Percentiles rank a stretch among this genome's conserved stretches.
Conservation (phyloP, 2,797 vertebrate genomes). For the Hyperoplus immaculatus region DNA sequence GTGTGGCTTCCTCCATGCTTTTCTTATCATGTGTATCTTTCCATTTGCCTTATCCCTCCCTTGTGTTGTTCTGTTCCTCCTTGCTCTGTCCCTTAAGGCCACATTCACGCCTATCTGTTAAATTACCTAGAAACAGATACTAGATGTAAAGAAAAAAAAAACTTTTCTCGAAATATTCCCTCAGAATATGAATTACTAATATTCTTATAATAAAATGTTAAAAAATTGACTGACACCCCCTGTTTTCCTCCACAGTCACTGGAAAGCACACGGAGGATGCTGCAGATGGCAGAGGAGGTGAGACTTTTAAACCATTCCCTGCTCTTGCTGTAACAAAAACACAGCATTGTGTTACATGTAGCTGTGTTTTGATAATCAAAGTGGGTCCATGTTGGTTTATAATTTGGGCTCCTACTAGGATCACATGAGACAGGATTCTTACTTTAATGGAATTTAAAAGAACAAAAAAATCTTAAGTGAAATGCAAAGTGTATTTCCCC, state of each 20-base stretch:
- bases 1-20: not conserved
- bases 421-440: not conserved
- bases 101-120: not conserved
- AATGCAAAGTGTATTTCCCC: not conserved
- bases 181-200: not conserved
- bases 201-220: not conserved
- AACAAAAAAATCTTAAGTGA: not conserved
- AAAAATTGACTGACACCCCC: not conserved
- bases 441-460: not conserved
- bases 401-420: not conserved
- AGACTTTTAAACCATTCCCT: constrained; percentile 60
- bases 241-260: constrained; percentile 87
- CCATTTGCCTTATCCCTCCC: constrained; percentile 19
- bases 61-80: not conserved
- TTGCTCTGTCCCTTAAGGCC: not conserved
- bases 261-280: constrained; percentile 97
- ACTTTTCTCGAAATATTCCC: not conserved
- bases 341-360: not conserved
- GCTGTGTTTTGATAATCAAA: not conserved
- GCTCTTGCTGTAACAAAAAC: constrained; percentile 14
- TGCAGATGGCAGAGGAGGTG: constrained; percentile 95
- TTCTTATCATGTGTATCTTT: constrained; percentile 45
- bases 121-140: too few relatives aligned
- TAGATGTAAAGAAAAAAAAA: too few relatives aligned
- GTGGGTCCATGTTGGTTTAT: not conserved